Base-by-base conservation (phyloP, 1,140 invertebrate genomes). In the Onthophagus taurus region DNA sequence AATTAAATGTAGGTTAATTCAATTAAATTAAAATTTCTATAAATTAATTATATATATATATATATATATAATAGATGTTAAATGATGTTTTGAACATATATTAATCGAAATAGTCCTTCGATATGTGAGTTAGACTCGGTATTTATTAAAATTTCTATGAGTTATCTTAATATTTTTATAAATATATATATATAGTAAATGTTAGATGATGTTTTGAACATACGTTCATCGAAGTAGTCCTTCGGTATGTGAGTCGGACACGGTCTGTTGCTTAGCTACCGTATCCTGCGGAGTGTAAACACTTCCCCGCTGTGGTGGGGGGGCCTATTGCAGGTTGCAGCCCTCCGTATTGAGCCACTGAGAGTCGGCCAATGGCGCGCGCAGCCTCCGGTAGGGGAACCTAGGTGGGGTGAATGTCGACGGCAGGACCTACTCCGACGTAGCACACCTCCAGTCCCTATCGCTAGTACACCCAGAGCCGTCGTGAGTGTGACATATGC, bases 401-500 rank as follows among this genome's bases (percentile, higher is more conserved):
- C 59, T 66, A 60, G 62, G 59, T 65, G 58, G 60, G 63, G 47
- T 44, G 61, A 59, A 61, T 44, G 42, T n/a, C n/a, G n/a, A n/a
- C n/a, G n/a, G 4, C 9, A 14, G 20, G 62, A 55, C 53, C 45
- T 47, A 50, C 31, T 46, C 48, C 57, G 60, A 58, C 63, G 63
- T 64, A 63, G n/a, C n/a, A n/a, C 20, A 14, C 29, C 11, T 43
- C 23, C 16, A 29, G 38, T n/a, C n/a, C n/a, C n/a, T 42, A 36
- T 38, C 33, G 38, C 23, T 48, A 48, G 46, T 48, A 41, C 21
- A 48, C 44, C 37, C 58, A 55, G 53, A 59, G 57, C 58, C 55
- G 61, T 51, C 54, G 60, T 56, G 58, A 63, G 17, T 21, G 60
- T 63, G 58, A 61, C 66, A 57, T 54, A 71, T 68, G 66, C 60